Conservation (phyloP, 2,113 vertebrate species). For the Echinops telfairi region DNA sequence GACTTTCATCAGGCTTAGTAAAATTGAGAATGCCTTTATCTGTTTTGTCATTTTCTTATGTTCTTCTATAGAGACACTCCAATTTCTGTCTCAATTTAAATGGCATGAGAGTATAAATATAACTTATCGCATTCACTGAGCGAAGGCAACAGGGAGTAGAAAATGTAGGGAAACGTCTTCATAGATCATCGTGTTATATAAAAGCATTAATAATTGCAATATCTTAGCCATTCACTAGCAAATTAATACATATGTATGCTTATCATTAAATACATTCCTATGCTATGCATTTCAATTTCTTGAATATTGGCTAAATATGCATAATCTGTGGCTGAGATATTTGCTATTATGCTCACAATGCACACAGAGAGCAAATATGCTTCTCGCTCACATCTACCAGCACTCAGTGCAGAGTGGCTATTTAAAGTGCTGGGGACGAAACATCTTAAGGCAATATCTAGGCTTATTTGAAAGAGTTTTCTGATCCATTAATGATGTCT, state of each 20-base stretch:
- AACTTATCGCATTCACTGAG: not conserved
- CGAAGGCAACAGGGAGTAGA: not conserved
- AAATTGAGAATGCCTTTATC: not conserved
- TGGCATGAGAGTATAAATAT: not conserved
- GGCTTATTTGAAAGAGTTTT: not conserved
- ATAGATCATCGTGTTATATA: not conserved
- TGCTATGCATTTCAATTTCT: not conserved
- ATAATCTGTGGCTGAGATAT: not conserved
- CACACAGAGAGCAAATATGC: not conserved
- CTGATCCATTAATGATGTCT: not conserved
- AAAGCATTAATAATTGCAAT: not conserved
- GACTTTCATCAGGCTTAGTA: not conserved
- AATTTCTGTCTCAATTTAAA: conserved; percentile 6
- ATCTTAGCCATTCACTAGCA: not conserved
- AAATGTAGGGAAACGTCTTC: too few species aligned
- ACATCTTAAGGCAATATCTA: not conserved
- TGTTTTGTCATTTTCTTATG: not conserved
- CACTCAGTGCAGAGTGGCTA: not conserved
- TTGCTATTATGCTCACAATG: not conserved
- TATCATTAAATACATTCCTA: not conserved
- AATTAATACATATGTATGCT: too few species aligned
- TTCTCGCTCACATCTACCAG: not conserved
- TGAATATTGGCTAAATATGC: not conserved
- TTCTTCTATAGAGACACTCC: not conserved
- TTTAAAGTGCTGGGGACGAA: not conserved